Evolutionary conservation across 2,888 invertebrate species (phyloP).

Genomic region (Oscheius onirici): DNA sequence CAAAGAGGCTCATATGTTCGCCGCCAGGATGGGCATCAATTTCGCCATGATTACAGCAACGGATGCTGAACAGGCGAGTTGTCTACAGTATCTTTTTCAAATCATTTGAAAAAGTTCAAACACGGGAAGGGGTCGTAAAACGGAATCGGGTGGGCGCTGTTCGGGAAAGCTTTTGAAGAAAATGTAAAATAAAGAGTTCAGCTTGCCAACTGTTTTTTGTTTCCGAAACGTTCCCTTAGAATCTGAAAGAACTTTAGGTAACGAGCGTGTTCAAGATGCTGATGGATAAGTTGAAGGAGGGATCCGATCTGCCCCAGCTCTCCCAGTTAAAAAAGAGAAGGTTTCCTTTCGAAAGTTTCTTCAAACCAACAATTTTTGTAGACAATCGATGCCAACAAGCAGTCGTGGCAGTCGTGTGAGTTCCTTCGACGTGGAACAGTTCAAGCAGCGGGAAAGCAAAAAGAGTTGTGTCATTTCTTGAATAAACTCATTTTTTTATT

Average conservation of each 20-base stretch:
- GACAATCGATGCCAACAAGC: slow-evolving; percentile 51
- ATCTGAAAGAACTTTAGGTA: too few relatives aligned
- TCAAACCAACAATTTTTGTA: slow-evolving; percentile 19
- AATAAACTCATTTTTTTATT: slow-evolving; percentile 6
- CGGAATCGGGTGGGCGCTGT: too few relatives aligned
- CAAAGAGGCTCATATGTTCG: neutral
- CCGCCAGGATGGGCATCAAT: neutral
- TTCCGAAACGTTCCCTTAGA: neutral
- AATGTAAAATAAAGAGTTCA: too few relatives aligned
- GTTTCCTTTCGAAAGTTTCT: slow-evolving; percentile 8
- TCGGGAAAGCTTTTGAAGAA: too few relatives aligned
- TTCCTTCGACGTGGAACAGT: slow-evolving; percentile 41
- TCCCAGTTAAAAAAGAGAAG: slow-evolving; percentile 29
- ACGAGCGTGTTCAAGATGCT: slow-evolving; percentile 43
- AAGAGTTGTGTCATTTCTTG: slow-evolving; percentile 20
- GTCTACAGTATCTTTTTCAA: neutral
- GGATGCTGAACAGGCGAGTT: neutral
- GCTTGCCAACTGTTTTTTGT: too few relatives aligned
- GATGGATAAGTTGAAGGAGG: slow-evolving; percentile 39
- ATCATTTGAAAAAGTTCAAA: neutral
- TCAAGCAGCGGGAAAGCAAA: slow-evolving; percentile 28
- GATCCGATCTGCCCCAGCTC: neutral
- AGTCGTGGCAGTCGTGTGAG: slow-evolving; percentile 45
- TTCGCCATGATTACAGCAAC: neutral
- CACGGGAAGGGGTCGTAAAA: neutral